Evolutionary conservation across 2,888 invertebrate genomes (phyloP).

Genomic region (Sepiola atlantica): DNA sequence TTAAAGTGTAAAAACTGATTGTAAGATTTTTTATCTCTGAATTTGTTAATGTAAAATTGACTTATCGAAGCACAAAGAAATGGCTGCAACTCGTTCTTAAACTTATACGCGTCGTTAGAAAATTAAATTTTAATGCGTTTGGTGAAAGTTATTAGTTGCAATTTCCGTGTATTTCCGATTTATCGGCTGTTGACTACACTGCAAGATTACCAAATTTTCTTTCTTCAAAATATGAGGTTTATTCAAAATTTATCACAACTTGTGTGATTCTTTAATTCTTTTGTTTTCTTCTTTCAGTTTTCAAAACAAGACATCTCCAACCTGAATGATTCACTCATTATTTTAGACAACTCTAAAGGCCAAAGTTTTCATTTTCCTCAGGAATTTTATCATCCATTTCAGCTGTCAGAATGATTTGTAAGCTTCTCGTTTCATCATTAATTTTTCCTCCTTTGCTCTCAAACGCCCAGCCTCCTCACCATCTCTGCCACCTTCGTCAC

Average conservation of each 20-base stretch:
- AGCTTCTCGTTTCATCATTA: background rate
- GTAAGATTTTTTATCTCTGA: too few species aligned
- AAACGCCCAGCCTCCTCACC: background rate
- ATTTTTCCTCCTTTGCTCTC: background rate
- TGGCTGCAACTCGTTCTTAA: too few species aligned
- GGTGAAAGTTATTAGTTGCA: too few species aligned
- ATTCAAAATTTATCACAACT: background rate
- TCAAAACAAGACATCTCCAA: background rate
- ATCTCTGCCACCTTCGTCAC: background rate
- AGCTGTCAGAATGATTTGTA: conserved; percentile 32
- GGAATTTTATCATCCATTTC: conserved; percentile 10
- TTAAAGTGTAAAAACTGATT: too few species aligned
- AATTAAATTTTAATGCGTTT: too few species aligned
- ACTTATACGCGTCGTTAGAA: too few species aligned
- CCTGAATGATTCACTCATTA: background rate
- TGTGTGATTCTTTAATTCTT: background rate
- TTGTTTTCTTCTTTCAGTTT: background rate
- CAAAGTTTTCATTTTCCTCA: conserved; percentile 9
- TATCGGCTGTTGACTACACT: too few species aligned
- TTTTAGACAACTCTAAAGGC: background rate
- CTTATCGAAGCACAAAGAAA: too few species aligned
- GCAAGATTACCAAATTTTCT: too few species aligned
- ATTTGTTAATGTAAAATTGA: too few species aligned
- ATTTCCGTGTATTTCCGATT: too few species aligned
- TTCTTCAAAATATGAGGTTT: too few species aligned